Evolutionary conservation across 2,888 invertebrate species (phyloP).

Genomic region (Pseudococcus jackbeardsleyi): DNA sequence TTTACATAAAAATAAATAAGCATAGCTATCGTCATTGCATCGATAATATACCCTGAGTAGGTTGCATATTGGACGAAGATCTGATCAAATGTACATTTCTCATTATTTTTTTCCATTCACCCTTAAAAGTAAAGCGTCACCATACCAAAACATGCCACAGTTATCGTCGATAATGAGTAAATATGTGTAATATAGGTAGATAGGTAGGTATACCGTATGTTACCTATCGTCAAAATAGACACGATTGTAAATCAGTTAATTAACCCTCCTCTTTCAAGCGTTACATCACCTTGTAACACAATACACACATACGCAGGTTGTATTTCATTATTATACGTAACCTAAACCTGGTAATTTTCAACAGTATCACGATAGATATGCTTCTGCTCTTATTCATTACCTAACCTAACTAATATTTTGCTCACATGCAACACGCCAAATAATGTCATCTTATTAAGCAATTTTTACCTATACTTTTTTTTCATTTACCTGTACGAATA

Average conservation of each 20-base stretch:
- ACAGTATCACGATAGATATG: constrained; percentile 30
- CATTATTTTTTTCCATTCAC: neutral
- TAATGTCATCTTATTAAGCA: constrained; percentile 26
- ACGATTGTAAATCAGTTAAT: constrained; percentile 32
- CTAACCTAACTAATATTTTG: constrained; percentile 6
- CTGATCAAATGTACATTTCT: neutral
- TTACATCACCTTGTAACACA: constrained; percentile 33
- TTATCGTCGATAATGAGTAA: neutral
- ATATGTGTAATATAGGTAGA: neutral
- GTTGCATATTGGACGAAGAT: neutral
- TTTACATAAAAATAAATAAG: neutral
- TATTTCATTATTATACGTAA: neutral
- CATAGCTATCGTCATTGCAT: neutral
- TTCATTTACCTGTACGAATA: neutral
- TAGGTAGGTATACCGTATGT: neutral
- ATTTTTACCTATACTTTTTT: neutral
- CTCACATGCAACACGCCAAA: constrained; percentile 16
- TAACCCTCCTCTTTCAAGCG: constrained; percentile 33
- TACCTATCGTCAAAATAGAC: neutral
- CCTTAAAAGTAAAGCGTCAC: neutral
- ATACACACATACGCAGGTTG: neutral
- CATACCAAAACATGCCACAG: neutral
- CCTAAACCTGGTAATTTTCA: constrained; percentile 9
- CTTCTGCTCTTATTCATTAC: constrained; percentile 7
- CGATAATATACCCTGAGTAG: neutral